Conservation (phyloP, 1,140 invertebrate genomes). For the Caenorhabditis briggsae region DNA sequence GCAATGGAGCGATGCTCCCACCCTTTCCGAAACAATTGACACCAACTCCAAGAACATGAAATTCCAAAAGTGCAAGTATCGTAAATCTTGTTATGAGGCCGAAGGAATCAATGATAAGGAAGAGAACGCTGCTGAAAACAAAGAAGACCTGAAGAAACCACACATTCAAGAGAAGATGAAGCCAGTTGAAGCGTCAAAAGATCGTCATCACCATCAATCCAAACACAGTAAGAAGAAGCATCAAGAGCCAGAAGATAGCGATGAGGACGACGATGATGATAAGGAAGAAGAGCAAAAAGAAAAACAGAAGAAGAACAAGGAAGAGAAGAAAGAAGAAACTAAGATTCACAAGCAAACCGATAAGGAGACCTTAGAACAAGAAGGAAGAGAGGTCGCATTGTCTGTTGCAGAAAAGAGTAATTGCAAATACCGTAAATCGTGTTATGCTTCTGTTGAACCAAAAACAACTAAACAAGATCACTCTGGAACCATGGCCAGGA, state of each 20-base stretch:
- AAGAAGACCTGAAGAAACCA: background rate
- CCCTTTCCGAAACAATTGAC: background rate
- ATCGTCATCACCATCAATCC: conserved; percentile 22
- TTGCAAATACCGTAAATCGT: conserved; percentile 52
- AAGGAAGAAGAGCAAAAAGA: conserved; percentile 40
- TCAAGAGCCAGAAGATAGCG: conserved; percentile 7
- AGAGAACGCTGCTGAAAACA: background rate
- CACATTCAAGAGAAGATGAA: conserved; percentile 9
- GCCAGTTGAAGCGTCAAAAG: background rate
- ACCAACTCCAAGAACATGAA: conserved; percentile 13
- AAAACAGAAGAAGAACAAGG: conserved; percentile 45
- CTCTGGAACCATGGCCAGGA: conserved; percentile 40
- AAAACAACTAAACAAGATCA: conserved; percentile 58
- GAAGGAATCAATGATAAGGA: conserved; percentile 46
- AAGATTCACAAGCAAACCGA: conserved; percentile 11
- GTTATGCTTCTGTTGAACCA: conserved; percentile 54
- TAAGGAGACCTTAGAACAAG: conserved; percentile 28
- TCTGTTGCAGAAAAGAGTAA: conserved; percentile 6
- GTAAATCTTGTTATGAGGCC: conserved; percentile 64
- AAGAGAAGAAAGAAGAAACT: conserved; percentile 41
- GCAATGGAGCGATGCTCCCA: conserved; percentile 33
- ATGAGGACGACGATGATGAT: background rate
- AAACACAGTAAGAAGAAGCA: conserved; percentile 39
- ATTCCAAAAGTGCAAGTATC: conserved; percentile 65
- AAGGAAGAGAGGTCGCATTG: conserved; percentile 5